Percentiles rank a stretch among this genome's conserved stretches.
phyloP scores from a whole-genome alignment of 2,797 vertebrate genomes.

The Zenarchopterus dispar region DNA sequence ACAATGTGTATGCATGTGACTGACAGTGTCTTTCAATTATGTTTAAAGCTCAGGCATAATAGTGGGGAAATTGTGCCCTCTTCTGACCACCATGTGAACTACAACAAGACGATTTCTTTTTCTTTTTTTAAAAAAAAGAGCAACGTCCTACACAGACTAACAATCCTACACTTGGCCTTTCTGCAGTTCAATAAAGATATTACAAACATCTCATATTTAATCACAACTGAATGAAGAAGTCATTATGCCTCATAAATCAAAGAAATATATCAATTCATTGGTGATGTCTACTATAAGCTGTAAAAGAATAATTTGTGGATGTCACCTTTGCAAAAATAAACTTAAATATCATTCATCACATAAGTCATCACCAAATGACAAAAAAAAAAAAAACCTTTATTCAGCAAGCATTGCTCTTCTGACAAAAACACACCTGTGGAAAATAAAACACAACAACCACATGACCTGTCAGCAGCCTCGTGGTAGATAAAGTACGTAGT shows the following conservation, averaged over 20 bases:
- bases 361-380: neutral
- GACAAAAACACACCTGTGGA: constrained; percentile 76
- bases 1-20: constrained; percentile 4
- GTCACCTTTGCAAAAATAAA: too few relatives aligned
- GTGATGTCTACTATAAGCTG: too few relatives aligned
- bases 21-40: neutral
- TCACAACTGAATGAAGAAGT: too few relatives aligned
- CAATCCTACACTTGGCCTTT: too few relatives aligned
- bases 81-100: constrained; percentile 30
- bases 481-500: constrained; percentile 48
- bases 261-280: too few relatives aligned
- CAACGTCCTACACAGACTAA: too few relatives aligned
- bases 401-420: constrained; percentile 18
- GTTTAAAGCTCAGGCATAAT: neutral
- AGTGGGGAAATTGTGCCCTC: constrained; percentile 53
- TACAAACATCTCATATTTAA: too few relatives aligned
- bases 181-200: too few relatives aligned
- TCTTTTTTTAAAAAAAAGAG: too few relatives aligned
- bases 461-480: constrained; percentile 50
- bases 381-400: constrained; percentile 25
- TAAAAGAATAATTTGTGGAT: too few relatives aligned
- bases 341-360: neutral
- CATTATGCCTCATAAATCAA: too few relatives aligned
- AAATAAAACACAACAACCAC: constrained; percentile 63
- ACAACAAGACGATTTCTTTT: neutral